phyloP scores from a whole-genome alignment of 2,797 vertebrate species.

The Ptychadena robeensis region DNA sequence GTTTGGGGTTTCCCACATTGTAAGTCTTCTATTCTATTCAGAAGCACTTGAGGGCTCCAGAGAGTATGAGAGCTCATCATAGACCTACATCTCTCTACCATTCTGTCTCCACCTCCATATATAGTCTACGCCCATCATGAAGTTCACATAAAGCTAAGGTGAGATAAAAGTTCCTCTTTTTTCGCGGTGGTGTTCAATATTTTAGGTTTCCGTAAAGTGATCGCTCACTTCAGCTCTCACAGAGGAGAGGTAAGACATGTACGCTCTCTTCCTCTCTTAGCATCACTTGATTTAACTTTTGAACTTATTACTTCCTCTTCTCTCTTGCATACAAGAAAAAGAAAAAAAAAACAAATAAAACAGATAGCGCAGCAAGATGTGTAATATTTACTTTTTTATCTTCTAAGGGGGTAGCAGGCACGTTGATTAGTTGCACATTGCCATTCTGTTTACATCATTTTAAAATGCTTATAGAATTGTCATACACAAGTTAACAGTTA shows the following conservation, averaged over 20 bases:
- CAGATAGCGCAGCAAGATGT: neutral
- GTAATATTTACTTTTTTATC: neutral
- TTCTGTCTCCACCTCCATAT: constrained; percentile 11
- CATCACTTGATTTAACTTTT: neutral
- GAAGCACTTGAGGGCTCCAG: constrained; percentile 17
- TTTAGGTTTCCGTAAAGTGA: constrained; percentile 26
- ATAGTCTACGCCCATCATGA: constrained; percentile 6
- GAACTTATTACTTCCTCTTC: neutral
- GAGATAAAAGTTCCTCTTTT: constrained; percentile 47
- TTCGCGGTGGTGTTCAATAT: constrained; percentile 43
- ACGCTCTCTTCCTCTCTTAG: neutral
- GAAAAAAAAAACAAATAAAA: neutral
- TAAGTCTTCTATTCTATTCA: neutral
- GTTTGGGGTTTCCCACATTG: constrained; percentile 54
- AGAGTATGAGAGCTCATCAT: neutral
- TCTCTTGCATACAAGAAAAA: neutral
- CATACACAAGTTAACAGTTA: neutral
- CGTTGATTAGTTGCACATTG: neutral
- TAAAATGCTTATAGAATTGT: neutral
- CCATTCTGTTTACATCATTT: neutral
- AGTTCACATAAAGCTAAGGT: constrained; percentile 41
- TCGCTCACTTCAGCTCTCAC: constrained; percentile 47
- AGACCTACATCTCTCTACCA: neutral
- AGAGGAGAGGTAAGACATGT: constrained; percentile 58
- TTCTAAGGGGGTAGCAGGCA: neutral